Base-by-base conservation (phyloP, 2,797 vertebrate species). In the Xyrichtys novacula region DNA sequence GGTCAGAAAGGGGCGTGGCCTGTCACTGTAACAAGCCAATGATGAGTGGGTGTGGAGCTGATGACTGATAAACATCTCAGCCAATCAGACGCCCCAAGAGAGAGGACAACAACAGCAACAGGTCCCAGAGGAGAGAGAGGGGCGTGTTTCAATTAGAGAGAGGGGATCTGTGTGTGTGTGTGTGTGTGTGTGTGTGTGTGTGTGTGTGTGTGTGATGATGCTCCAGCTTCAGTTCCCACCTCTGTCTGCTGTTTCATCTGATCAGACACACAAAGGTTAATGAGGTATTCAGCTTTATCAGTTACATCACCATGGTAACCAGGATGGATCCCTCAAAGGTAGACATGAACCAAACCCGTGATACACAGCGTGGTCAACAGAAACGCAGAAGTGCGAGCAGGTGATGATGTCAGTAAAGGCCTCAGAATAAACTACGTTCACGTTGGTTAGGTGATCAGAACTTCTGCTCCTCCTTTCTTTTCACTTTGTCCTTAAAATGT, bases 1-100 rank as follows among this genome's bases (percentile, higher is more conserved):
- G 76, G 65, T 59, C 61, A 49, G 5, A 7, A 28, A 23, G 57
- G 19, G 80, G 79, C 39, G 65, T 3, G 49, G 46, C 23, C 53
- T 47, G 63, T 67, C 65, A 59, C 56, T 56, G 70, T 84, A 80
- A 84, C 65, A 61, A 70, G 74, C 74, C 69, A 57, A 50, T 86
- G 75, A 82, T 76, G 65, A 81, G 77, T 67, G 73, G 74, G 71
- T 34, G 74, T 86, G 59, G 50, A 49, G 71, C 42, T 56, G 57
- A 81, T 31, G 43, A 56, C 72, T 83, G 91, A 93, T 92, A 91
- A 91, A 60, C 70, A 92, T 90, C 91, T 84, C 36, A 83, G 75
- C 83, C 89, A 89, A 88, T 91, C 80, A 89, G 86, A 81, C 42
- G 20, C 20, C 42, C 42, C 1, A 10, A 23, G 40, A 43, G 42